Evolutionary conservation across 2,797 vertebrate species (phyloP).

Genomic region (Gouania willdenowi): DNA sequence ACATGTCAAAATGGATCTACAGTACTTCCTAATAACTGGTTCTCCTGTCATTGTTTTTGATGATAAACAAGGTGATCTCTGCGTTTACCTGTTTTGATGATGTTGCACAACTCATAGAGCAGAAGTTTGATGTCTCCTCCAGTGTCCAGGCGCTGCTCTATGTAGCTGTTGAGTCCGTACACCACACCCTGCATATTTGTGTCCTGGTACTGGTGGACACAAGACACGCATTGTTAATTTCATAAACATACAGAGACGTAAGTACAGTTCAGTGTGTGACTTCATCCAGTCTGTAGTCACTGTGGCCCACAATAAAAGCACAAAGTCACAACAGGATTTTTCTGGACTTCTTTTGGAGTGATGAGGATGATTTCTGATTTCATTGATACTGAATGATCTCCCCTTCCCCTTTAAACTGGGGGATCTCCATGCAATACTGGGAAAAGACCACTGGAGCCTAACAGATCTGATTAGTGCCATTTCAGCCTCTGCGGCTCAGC

Average conservation of each 20-base stretch:
- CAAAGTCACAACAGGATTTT: neutral
- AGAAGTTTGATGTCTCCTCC: slow-evolving; percentile 95
- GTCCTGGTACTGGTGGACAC: slow-evolving; percentile 91
- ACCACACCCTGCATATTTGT: slow-evolving; percentile 96
- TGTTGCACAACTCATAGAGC: slow-evolving; percentile 93
- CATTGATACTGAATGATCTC: too few species aligned
- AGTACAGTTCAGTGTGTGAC: too few species aligned
- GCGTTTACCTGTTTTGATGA: slow-evolving; percentile 90
- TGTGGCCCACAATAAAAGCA: neutral
- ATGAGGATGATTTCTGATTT: too few species aligned
- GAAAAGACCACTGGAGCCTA: slow-evolving; percentile 37
- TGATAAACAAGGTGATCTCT: neutral
- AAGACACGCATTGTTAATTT: slow-evolving; percentile 51
- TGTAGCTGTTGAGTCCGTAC: slow-evolving; percentile 94
- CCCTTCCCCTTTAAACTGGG: slow-evolving; percentile 29
- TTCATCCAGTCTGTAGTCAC: neutral
- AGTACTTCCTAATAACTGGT: too few species aligned
- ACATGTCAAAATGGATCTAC: too few species aligned
- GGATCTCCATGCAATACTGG: slow-evolving; percentile 35
- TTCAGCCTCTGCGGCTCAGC: slow-evolving; percentile 37
- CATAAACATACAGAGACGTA: neutral
- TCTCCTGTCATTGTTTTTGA: too few species aligned
- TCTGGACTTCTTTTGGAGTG: slow-evolving; percentile 16
- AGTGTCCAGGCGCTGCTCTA: slow-evolving; percentile 90
- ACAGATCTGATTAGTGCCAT: slow-evolving; percentile 49